Base-by-base conservation (phyloP, 2,797 vertebrate species). In the Morelia viridis region DNA sequence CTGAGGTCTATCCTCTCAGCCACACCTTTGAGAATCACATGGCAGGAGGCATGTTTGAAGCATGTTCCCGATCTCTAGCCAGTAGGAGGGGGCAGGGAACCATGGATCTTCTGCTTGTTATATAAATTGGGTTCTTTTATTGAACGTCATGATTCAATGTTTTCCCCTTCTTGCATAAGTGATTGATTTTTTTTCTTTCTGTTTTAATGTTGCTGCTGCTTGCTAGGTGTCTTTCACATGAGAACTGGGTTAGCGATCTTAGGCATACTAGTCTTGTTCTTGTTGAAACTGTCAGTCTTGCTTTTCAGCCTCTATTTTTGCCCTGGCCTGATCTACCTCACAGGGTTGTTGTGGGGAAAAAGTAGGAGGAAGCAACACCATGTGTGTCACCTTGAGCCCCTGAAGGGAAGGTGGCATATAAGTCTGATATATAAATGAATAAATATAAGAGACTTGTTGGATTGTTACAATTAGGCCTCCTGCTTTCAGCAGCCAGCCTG, bases 21-120 rank as follows among this genome's bases (percentile, higher is more conserved):
- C 87, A 1, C 31, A 53, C 91, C 89, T 92, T 87, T 90, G 68
- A 64, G 11, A 24, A 90, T 90, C 85, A 90, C 92, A 65, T 88
- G 92, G 84, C 50, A n/a, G 1, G 1, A 80, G 50, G 85, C 85
- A 87, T 90, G 89, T 90, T 92, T 31, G 50, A 88, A 88, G 89
- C 65, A 26, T 65, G 68, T 83, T 88, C 58, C 89, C 58, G 58
- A 87, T 92, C 62, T 86, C 62, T 41, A 85, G 92, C 83, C 58
- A 87, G 68, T 12, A n/a, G 64, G 80, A 31, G 68, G 84, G 85
- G 50, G 89, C 24, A 56, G 83, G 92, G 65, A 17, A 5, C 65
- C 46, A 13, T 24, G 10, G 15, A 57, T 85, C 17, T 41, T 46
- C 64, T 0, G 6, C 85, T 50, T 19, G 58, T 92, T 92, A 92